Evolutionary conservation across 2,797 vertebrate species (phyloP).

Genomic region (Pipistrellus pygmaeus): DNA sequence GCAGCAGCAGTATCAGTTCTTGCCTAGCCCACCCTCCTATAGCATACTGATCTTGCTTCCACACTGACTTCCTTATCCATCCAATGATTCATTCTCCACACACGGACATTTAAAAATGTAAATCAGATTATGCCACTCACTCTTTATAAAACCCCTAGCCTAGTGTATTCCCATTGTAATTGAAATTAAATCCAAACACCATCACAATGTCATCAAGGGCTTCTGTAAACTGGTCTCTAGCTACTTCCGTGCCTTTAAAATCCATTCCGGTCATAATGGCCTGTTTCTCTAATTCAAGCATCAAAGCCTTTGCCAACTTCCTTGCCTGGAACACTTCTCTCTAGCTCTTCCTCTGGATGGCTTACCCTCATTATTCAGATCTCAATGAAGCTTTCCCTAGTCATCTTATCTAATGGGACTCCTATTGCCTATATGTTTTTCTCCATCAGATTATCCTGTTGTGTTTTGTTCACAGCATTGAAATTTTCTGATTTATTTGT

Average conservation of each 20-base stretch:
- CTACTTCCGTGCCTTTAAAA: background rate
- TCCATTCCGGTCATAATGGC: background rate
- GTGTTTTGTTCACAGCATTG: conserved; percentile 1
- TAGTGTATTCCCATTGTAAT: background rate
- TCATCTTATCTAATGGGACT: background rate
- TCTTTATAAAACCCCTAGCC: background rate
- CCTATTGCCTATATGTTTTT: background rate
- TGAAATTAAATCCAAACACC: background rate
- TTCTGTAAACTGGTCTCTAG: background rate
- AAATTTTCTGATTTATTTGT: background rate
- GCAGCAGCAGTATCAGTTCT: background rate
- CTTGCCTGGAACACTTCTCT: background rate
- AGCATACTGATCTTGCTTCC: background rate
- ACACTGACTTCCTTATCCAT: background rate
- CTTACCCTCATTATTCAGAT: background rate
- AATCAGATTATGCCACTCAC: background rate
- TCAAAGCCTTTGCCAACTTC: background rate
- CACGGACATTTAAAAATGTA: background rate
- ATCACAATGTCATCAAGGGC: background rate
- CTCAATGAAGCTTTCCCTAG: background rate
- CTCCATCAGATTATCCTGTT: background rate
- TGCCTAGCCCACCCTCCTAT: background rate
- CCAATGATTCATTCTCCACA: background rate
- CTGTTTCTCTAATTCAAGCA: background rate
- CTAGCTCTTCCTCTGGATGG: background rate